phyloP scores from a whole-genome alignment of 2,888 invertebrate species.

The Tinea pellionella region DNA sequence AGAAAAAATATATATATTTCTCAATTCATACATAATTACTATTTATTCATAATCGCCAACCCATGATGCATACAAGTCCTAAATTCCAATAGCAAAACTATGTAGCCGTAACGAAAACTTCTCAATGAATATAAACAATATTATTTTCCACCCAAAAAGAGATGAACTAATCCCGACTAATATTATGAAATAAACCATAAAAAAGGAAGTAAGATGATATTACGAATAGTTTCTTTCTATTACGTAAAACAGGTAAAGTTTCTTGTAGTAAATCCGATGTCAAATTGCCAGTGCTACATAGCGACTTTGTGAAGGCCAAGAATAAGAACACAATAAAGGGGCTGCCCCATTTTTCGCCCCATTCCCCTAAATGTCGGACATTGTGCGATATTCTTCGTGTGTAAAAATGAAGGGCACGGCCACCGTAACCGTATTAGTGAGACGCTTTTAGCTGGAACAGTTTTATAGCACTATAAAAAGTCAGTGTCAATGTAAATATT shows the following conservation, averaged over 20 bases:
- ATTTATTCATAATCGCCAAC: too few relatives aligned
- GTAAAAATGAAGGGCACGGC: not conserved
- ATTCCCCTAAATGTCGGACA: constrained; percentile 11
- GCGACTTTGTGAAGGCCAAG: not conserved
- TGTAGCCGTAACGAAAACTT: too few relatives aligned
- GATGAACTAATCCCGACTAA: too few relatives aligned
- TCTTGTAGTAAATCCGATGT: not conserved
- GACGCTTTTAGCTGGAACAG: not conserved
- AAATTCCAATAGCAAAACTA: too few relatives aligned
- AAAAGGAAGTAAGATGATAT: not conserved
- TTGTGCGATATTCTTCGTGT: not conserved
- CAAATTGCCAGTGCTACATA: not conserved
- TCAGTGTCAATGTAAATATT: too few relatives aligned
- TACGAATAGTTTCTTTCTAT: not conserved
- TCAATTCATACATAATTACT: too few relatives aligned
- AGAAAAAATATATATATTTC: too few relatives aligned
- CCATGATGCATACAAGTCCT: too few relatives aligned
- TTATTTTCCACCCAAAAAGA: too few relatives aligned
- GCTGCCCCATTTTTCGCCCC: constrained; percentile 1
- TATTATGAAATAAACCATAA: not conserved
- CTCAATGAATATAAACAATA: too few relatives aligned
- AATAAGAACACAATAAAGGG: constrained; percentile 5
- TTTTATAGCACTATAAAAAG: too few relatives aligned
- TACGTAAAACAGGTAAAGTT: not conserved
- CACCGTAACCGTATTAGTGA: not conserved